Conservation (phyloP, 1,140 invertebrate species). For the Lepidurus packardi region DNA sequence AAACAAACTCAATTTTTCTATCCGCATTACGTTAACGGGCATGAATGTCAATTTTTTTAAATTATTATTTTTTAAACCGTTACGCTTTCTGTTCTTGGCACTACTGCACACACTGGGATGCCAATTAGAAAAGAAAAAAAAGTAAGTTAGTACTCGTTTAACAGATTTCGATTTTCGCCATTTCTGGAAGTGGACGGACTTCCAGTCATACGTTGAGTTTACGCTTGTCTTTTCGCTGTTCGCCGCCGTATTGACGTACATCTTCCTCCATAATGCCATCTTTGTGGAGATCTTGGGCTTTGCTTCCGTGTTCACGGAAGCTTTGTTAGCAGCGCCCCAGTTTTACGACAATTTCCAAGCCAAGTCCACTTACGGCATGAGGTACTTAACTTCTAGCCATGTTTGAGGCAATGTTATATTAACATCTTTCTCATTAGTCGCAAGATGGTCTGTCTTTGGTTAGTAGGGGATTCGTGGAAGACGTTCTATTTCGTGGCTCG, state of each 20-base stretch:
- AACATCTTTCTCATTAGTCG: slow-evolving; percentile 46
- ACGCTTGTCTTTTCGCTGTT: slow-evolving; percentile 77
- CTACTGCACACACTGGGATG: slow-evolving; percentile 28
- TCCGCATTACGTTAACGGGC: neutral
- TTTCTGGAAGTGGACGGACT: slow-evolving; percentile 99
- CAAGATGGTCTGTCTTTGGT: slow-evolving; percentile 80
- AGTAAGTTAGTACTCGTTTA: slow-evolving; percentile 40
- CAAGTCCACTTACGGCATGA: slow-evolving; percentile 94
- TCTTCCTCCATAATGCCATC: slow-evolving; percentile 69
- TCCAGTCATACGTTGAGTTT: slow-evolving; percentile 92
- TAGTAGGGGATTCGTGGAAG: slow-evolving; percentile 82
- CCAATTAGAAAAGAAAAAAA: neutral
- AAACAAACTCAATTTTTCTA: neutral
- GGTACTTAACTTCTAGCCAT: too few relatives aligned
- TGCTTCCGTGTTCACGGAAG: slow-evolving; percentile 90
- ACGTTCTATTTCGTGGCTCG: slow-evolving; percentile 90
- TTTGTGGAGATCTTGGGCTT: slow-evolving; percentile 89
- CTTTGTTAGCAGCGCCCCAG: slow-evolving; percentile 90
- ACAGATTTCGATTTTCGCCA: slow-evolving; percentile 81
- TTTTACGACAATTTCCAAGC: slow-evolving; percentile 80
- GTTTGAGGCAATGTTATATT: neutral
- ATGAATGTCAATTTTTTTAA: neutral
- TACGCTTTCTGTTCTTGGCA: slow-evolving; percentile 31
- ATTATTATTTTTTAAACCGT: neutral
- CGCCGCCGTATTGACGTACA: slow-evolving; percentile 76